phyloP scores from a whole-genome alignment of 2,113 vertebrate species.

The Periophthalmus modestus region DNA sequence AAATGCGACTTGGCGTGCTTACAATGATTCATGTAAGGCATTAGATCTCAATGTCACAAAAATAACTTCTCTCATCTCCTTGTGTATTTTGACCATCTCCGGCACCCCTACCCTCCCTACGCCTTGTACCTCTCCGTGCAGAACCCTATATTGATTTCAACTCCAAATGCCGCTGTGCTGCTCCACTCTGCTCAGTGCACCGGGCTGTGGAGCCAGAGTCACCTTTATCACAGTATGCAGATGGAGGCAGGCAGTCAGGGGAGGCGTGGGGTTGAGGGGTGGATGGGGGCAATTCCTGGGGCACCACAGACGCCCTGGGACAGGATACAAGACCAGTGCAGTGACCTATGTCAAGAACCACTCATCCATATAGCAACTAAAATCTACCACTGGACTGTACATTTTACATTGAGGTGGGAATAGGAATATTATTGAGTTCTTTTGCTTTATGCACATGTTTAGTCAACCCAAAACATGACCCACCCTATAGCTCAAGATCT shows the following conservation, averaged over 20 bases:
- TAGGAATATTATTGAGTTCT: no score
- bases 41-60: not conserved
- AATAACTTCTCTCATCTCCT: not conserved
- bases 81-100: not conserved
- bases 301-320: conserved; percentile 22
- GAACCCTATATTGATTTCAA: conserved; percentile 54
- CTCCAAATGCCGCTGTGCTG: conserved; percentile 41
- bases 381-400: not conserved
- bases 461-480: no score
- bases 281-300: conserved; percentile 24
- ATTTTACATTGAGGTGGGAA: not conserved
- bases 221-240: conserved; percentile 64
- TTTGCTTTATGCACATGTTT: no score
- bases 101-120: not conserved
- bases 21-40: not conserved
- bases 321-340: conserved; percentile 33
- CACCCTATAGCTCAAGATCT: no score
- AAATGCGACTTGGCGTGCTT: not conserved
- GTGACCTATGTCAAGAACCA: conserved; percentile 20
- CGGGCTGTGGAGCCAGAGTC: conserved; percentile 39
- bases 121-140: conserved; percentile 24
- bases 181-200: conserved; percentile 41
- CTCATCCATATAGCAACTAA: conserved; percentile 17
- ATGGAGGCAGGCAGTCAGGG: conserved; percentile 33
- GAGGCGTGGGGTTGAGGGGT: conserved; percentile 3